Evolutionary conservation across 2,113 vertebrate species (phyloP).

Genomic region (Hoplias malabaricus): DNA sequence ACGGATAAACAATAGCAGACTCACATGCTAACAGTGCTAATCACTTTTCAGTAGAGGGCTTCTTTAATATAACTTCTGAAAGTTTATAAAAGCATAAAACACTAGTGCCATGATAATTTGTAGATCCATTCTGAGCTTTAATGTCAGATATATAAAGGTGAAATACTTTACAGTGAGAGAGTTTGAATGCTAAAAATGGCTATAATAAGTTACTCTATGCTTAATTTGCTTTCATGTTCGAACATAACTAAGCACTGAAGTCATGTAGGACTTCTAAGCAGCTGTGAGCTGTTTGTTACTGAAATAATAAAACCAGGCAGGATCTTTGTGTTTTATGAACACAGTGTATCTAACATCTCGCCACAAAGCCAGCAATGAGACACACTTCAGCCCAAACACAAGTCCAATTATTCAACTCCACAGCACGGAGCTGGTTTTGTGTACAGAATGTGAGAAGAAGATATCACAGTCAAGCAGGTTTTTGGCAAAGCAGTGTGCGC

Average conservation of each 20-base stretch:
- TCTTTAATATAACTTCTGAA: no score
- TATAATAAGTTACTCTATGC: not conserved
- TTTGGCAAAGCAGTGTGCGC: not conserved
- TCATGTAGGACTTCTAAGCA: no score
- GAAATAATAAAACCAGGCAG: not conserved
- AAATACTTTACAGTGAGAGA: not conserved
- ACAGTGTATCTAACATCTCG: not conserved
- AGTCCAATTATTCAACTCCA: not conserved
- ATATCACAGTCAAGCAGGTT: constrained; percentile 18
- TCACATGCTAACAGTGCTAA: no score
- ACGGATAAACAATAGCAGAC: no score
- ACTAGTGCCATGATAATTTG: not conserved
- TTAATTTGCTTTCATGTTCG: not conserved
- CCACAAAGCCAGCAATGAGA: not conserved
- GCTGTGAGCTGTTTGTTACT: not conserved
- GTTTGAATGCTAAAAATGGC: not conserved
- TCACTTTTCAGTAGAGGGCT: no score
- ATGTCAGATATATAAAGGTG: not conserved
- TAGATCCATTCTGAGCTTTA: not conserved
- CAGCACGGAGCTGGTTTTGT: not conserved
- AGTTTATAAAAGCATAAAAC: not conserved
- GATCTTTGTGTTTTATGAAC: not conserved
- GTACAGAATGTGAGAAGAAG: constrained; percentile 20
- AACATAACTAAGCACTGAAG: not conserved
- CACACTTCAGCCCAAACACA: not conserved